These are phyloP conservation scores for Trogon melanurus DNA, from an alignment of 2,113 vertebrate species.

Conservation along the genomic window DNA sequence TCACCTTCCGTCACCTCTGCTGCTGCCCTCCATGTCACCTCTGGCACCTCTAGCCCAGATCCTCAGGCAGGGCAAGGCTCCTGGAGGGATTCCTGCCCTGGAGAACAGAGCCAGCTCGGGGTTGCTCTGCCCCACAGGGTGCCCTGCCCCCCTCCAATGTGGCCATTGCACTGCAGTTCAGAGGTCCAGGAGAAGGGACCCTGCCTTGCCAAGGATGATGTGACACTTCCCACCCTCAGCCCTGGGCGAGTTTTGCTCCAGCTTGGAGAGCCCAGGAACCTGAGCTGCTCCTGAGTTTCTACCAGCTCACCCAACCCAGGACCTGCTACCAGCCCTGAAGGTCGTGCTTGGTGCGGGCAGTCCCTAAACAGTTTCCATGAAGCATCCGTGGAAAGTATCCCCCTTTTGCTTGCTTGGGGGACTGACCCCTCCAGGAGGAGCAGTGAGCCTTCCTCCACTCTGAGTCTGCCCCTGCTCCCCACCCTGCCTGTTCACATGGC, in stretches of 20 bases:
- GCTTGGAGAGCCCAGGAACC: not conserved
- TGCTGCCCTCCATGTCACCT: not conserved
- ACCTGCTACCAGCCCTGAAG: rapidly evolving
- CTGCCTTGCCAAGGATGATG: not conserved
- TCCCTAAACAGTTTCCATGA: not conserved
- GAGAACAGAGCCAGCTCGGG: not conserved
- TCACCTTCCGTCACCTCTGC: not conserved
- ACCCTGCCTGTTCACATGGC: rapidly evolving
- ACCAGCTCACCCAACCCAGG: not conserved
- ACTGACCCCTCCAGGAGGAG: not conserved
- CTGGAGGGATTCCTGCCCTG: not conserved
- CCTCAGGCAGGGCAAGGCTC: rapidly evolving
- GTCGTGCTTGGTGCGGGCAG: rapidly evolving
- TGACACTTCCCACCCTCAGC: not conserved
- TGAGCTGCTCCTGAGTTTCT: rapidly evolving
- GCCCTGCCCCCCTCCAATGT: rapidly evolving
- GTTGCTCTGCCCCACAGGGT: rapidly evolving
- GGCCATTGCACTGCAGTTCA: rapidly evolving
- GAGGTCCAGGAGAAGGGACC: not conserved
- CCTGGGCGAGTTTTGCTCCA: not conserved
- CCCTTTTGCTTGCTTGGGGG: rapidly evolving
- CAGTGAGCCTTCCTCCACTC: not conserved
- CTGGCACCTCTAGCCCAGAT: rapidly evolving
- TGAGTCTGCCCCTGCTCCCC: not conserved
- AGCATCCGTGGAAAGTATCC: not conserved